Conservation (phyloP, 2,888 invertebrate species). For the Minunthozetes semirufus region DNA sequence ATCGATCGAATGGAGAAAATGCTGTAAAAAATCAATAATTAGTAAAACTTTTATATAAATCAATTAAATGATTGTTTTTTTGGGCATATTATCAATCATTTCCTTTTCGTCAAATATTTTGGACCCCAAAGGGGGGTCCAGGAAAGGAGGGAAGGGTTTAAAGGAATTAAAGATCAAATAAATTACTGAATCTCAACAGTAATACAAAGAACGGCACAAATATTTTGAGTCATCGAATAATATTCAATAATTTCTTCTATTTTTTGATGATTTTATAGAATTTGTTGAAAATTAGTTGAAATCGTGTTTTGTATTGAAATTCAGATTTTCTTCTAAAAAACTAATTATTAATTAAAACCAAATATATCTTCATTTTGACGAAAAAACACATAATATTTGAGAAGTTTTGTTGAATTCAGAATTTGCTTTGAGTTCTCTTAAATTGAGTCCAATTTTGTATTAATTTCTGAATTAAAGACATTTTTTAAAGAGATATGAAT, state of each 20-base stretch:
- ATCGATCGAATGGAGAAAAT: not conserved
- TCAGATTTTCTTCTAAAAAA: not conserved
- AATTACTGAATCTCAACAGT: slow-evolving; percentile 8
- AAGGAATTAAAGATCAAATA: not conserved
- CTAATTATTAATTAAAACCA: not conserved
- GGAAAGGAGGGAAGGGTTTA: not conserved
- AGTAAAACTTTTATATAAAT: not conserved
- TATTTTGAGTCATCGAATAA: not conserved
- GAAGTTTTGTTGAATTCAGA: not conserved
- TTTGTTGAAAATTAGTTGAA: not conserved
- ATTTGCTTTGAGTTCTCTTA: not conserved
- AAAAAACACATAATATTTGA: not conserved
- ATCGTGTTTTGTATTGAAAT: not conserved
- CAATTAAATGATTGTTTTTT: not conserved
- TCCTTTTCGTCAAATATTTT: slow-evolving; percentile 11
- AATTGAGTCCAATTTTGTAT: not conserved
- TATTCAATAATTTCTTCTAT: not conserved
- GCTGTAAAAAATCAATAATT: slow-evolving; percentile 15
- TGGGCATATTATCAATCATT: not conserved
- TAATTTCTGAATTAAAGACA: too few relatives aligned
- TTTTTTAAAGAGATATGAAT: too few relatives aligned
- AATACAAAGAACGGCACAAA: not conserved
- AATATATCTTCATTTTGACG: not conserved
- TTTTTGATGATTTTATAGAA: not conserved
- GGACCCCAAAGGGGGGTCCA: not conserved